phyloP scores from a whole-genome alignment of 2,888 invertebrate species.

The Apotomis capreana region DNA sequence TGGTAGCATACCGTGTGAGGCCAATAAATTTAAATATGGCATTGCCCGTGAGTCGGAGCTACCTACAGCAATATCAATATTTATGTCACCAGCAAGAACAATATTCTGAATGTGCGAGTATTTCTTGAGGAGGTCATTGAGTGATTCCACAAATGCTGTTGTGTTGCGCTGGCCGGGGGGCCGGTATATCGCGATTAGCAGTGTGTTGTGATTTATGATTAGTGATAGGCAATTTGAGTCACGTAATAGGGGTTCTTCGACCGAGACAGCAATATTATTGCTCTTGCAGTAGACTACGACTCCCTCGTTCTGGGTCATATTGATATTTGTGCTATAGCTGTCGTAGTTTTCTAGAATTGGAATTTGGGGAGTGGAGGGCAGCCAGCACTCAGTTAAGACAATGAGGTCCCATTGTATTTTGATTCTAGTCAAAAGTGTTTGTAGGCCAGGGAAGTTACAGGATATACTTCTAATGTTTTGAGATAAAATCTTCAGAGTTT shows the following conservation, averaged over 20 bases:
- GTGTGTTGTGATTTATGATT: constrained; percentile 22
- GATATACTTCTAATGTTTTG: constrained; percentile 42
- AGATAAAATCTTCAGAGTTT: constrained; percentile 16
- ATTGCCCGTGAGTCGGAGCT: constrained; percentile 15
- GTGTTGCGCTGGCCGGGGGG: constrained; percentile 42
- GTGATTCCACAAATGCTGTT: constrained; percentile 33
- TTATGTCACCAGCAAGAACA: constrained; percentile 46
- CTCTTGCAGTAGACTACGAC: constrained; percentile 35
- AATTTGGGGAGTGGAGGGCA: constrained; percentile 8
- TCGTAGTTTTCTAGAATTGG: constrained; percentile 27
- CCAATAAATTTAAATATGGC: constrained; percentile 44
- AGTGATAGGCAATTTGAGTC: constrained; percentile 39
- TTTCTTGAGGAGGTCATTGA: constrained; percentile 38
- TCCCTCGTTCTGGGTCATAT: constrained; percentile 39
- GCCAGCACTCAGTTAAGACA: constrained; percentile 40
- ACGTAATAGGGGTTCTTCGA: constrained; percentile 21
- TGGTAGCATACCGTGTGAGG: constrained; percentile 45
- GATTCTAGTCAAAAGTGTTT: constrained; percentile 10
- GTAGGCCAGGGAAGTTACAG: constrained; percentile 24
- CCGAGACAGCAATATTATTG: not conserved
- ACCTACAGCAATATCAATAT: constrained; percentile 39
- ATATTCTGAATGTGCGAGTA: constrained; percentile 40
- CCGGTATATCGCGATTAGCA: constrained; percentile 42
- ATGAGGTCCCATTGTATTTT: constrained; percentile 32
- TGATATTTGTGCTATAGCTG: constrained; percentile 11